Evolutionary conservation across 2,797 vertebrate species (phyloP), one percentile per base, ranked within the genome.

Genomic region (Rhinella marina): DNA sequence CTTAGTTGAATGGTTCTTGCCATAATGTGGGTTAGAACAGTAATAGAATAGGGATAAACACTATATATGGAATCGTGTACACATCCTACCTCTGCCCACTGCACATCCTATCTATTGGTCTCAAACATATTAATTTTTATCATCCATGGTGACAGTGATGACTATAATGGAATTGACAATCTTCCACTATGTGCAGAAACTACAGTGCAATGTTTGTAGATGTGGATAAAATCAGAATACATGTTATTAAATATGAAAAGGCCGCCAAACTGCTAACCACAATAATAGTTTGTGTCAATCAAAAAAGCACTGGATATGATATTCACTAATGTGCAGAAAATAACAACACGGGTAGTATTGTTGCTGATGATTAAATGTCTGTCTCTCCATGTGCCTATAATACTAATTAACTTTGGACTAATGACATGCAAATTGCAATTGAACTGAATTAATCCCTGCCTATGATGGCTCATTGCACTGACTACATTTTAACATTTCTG

Each of bases 321-420:
- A 27, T 25, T 66, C n/a, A 72, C 32, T 1, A 48, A 9, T 23
- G 0, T 48, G 41, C 7, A 66, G 29, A 72, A 16, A 41, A 72
- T 19, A 16, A 17, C 27, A 9, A 29, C 68, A 17, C 27, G 19
- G 68, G 41, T 41, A 19, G 68, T 9, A 7, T 16, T 41, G 14
- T 19, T 32, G 27, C 19, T 41, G 32, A 73, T 73, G 50, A 50
- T 48, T 19, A 73, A 41, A 73, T 73, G 68, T 16, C 10, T 23
- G 66, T 68, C 66, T 68, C 14, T 12, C 25, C 9, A 25, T 29
- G 25, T n/a, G 25, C 21, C 32, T 76, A n/a, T 76, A 76, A 13
- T 23, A 13, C 41, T 76, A 50, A 76, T 52, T 73, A 73, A 48
- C 70, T 73, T 50, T 75, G 68, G 16, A 73, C 41, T 76, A 76